Conservation (phyloP, 1,140 invertebrate genomes). For the Eupristina koningsbergeri region DNA sequence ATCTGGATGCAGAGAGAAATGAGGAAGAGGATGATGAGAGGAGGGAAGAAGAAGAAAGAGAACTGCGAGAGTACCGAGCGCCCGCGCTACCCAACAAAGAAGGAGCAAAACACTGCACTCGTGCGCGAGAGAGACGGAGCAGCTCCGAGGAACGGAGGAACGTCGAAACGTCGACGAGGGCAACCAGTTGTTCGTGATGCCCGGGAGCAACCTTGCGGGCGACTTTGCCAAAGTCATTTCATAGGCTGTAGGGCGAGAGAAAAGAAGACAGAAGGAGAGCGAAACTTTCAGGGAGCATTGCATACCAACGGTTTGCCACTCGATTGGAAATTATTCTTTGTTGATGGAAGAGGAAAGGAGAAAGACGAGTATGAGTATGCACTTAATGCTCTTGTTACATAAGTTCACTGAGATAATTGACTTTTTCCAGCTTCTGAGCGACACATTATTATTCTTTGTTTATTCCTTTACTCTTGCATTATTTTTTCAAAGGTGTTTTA, state of each 20-base stretch:
- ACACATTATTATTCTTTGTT: constrained; percentile 31
- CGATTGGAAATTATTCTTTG: constrained; percentile 48
- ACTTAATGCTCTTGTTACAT: constrained; percentile 42
- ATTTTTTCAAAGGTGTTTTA: neutral
- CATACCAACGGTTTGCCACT: constrained; percentile 36
- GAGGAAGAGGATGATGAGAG: neutral
- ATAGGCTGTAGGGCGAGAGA: constrained; percentile 25
- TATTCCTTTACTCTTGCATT: constrained; percentile 13
- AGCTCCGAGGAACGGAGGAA: constrained; percentile 27
- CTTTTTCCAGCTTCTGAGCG: constrained; percentile 30
- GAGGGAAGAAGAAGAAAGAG: neutral
- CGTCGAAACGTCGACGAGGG: constrained; percentile 50
- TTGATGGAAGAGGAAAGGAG: constrained; percentile 23
- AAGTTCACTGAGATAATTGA: constrained; percentile 24
- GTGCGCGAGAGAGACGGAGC: constrained; percentile 14
- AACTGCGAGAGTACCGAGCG: constrained; percentile 24
- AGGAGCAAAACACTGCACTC: constrained; percentile 27
- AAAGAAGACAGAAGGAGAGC: neutral
- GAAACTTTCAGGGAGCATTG: constrained; percentile 38
- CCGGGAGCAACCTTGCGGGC: constrained; percentile 44
- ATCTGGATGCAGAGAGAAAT: constrained; percentile 8
- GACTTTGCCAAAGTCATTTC: constrained; percentile 45
- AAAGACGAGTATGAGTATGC: constrained; percentile 27
- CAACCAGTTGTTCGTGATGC: constrained; percentile 48
- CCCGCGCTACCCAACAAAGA: constrained; percentile 20